Base-by-base conservation (phyloP, 2,888 invertebrate genomes). In the Actias luna region DNA sequence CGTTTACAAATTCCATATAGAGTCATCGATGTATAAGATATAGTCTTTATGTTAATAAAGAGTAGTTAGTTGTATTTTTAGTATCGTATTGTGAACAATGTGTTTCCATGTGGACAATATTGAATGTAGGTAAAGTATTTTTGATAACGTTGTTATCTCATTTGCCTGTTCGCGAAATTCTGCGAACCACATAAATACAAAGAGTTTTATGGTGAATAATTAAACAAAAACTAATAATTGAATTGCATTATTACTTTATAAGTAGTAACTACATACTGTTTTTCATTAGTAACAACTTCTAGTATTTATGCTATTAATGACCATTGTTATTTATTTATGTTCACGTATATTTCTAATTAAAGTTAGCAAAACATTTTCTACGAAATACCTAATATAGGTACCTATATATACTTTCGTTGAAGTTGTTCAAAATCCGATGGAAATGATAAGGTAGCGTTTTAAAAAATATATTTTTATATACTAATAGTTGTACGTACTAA, bases 141-240 rank as follows among this genome's bases (percentile, higher is more conserved):
- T 31, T 63, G 63, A 52, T 58, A 62, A 62, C 12, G 35, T 57
- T 33, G 61, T 61, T 62, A 64, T 59, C 55, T 55, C 61, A 59
- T 39, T 33, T 62, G 59, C 50, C 59, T 59, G 62, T 22, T 57
- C 42, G 57, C 61, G 33, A 59, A 62, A 59, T 58, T 59, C 63
- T 59, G 59, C 59, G 63, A 63, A 63, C 55, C 55, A n/a, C 29
- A 55, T 55, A 55, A 55, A 55, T 55, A 55, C 55, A 29, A 55
- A 55, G 55, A 55, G 16, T 55, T 29, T 29, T 55, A 55, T 55
- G 29, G 55, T n/a, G 29, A 55, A 29, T 55, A 55, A 29, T 55
- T 55, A 29, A 46, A 55, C 16, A 55, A 55, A 55, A 55, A 29
- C 5, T 22, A 18, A 42, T 42, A 50, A 25, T 25, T 25, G 22